A percentile compares a stretch with the other conserved stretches of the same genome.
These are phyloP conservation scores for Lycocerus yunnanus DNA, from an alignment of 2,888 invertebrate species.

Conservation along the genomic window DNA sequence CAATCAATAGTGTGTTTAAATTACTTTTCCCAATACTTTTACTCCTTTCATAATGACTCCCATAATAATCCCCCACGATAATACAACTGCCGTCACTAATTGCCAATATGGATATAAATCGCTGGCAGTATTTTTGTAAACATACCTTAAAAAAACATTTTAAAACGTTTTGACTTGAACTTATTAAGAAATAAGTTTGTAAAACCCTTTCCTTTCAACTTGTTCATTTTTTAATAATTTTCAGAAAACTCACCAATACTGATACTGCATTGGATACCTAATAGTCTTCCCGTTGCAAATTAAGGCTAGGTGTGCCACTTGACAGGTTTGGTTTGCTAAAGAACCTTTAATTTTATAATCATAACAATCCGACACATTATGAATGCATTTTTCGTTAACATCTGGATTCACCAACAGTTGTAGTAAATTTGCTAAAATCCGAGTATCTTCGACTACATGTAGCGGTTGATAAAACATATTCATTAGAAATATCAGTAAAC, in stretches of 20 bases:
- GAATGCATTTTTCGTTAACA: conserved; percentile 24
- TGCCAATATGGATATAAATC: conserved; percentile 31
- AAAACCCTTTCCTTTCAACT: too few relatives aligned
- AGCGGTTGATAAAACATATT: conserved; percentile 31
- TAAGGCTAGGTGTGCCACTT: background rate
- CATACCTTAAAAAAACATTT: conserved; percentile 12
- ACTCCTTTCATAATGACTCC: conserved; percentile 28
- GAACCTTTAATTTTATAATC: conserved; percentile 16
- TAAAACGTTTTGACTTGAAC: background rate
- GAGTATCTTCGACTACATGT: conserved; percentile 16
- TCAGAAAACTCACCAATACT: conserved; percentile 29
- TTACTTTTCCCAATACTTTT: conserved; percentile 31
- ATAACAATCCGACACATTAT: conserved; percentile 4
- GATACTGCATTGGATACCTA: conserved; percentile 27
- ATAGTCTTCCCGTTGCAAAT: background rate
- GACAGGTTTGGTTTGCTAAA: conserved; percentile 1
- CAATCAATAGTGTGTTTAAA: background rate
- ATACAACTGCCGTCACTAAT: conserved; percentile 27
- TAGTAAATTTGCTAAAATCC: conserved; percentile 29
- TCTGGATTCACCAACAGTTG: conserved; percentile 26
- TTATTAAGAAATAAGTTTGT: too few relatives aligned
- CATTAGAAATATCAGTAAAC: conserved; percentile 28
- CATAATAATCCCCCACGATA: conserved; percentile 32
- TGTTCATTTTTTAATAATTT: background rate
- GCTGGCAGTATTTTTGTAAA: conserved; percentile 11